Percentiles rank a stretch among this genome's conserved stretches.
phyloP scores from a whole-genome alignment of 2,113 vertebrate genomes.

The Rhombomys opimus region DNA sequence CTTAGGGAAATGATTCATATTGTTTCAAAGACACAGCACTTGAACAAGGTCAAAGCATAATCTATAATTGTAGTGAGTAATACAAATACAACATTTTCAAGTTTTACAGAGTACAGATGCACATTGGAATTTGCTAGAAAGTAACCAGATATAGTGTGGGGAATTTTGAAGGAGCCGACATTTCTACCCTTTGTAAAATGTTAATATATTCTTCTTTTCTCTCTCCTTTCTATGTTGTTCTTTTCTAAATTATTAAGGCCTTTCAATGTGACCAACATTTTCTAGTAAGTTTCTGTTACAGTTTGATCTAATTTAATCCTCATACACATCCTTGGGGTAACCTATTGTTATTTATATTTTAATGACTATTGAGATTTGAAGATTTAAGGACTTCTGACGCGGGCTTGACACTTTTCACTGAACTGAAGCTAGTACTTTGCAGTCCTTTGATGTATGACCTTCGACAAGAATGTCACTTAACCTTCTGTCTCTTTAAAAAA shows the following conservation, averaged over 20 bases:
- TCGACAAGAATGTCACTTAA: conserved; percentile 47
- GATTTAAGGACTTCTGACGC: not conserved
- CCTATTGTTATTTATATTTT: conserved; percentile 59
- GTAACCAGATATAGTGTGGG: not conserved
- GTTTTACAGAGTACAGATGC: conserved; percentile 43
- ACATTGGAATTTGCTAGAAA: conserved; percentile 35
- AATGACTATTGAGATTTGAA: conserved; percentile 30
- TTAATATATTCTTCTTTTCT: not conserved
- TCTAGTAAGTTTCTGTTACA: conserved; percentile 25
- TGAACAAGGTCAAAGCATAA: conserved; percentile 71
- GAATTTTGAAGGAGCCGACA: conserved; percentile 35
- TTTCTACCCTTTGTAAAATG: not conserved
- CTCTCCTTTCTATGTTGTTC: not conserved
- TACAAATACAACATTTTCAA: conserved; percentile 62
- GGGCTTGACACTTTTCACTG: conserved; percentile 17
- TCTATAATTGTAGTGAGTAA: conserved; percentile 62
- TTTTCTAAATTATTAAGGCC: conserved; percentile 36
- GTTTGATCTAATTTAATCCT: conserved; percentile 42
- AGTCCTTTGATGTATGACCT: conserved; percentile 28
- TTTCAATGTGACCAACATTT: conserved; percentile 26
- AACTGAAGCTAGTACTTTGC: not conserved
- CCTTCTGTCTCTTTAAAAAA: conserved; percentile 19
- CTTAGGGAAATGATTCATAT: conserved; percentile 75
- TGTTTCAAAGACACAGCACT: conserved; percentile 73
- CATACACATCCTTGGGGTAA: not conserved